Evolutionary conservation across 2,797 vertebrate species (phyloP).

Genomic region (Myotis findleyi): DNA sequence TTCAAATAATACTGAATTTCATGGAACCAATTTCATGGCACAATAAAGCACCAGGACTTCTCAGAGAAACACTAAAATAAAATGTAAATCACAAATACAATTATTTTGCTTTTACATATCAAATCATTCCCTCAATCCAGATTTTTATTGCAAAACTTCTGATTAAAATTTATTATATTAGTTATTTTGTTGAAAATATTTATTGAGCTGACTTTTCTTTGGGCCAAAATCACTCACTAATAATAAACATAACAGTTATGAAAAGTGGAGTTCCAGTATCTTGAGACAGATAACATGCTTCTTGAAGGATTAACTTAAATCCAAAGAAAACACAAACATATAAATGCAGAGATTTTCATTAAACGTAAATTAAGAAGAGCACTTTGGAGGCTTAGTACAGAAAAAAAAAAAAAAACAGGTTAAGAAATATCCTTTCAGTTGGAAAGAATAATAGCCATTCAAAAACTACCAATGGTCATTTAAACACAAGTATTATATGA

Average conservation of each 20-base stretch:
- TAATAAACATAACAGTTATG: slow-evolving; percentile 26
- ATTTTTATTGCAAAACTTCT: slow-evolving; percentile 5
- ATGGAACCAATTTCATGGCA: background rate
- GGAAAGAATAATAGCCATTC: slow-evolving; percentile 6
- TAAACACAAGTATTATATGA: slow-evolving; percentile 40
- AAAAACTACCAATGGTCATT: background rate
- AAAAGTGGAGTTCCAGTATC: slow-evolving; percentile 49
- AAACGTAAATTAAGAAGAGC: slow-evolving; percentile 37
- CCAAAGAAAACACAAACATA: slow-evolving; percentile 16
- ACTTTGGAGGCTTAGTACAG: background rate
- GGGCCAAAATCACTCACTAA: slow-evolving; percentile 25
- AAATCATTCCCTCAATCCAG: slow-evolving; percentile 12
- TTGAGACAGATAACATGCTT: background rate
- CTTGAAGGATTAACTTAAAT: slow-evolving; percentile 50
- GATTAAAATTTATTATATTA: slow-evolving; percentile 56
- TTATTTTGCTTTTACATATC: background rate
- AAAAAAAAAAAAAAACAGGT: background rate
- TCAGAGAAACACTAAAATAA: slow-evolving; percentile 41
- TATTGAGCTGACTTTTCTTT: slow-evolving; percentile 41
- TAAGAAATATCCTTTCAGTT: slow-evolving; percentile 2
- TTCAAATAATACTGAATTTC: slow-evolving; percentile 44
- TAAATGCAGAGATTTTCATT: slow-evolving; percentile 31
- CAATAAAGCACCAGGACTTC: background rate
- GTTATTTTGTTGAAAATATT: slow-evolving; percentile 48
- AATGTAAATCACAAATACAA: slow-evolving; percentile 22